A percentile compares a stretch with the other conserved stretches of the same genome.
Conservation (phyloP, 2,113 vertebrate species). For the Hyperopisus bebe region DNA sequence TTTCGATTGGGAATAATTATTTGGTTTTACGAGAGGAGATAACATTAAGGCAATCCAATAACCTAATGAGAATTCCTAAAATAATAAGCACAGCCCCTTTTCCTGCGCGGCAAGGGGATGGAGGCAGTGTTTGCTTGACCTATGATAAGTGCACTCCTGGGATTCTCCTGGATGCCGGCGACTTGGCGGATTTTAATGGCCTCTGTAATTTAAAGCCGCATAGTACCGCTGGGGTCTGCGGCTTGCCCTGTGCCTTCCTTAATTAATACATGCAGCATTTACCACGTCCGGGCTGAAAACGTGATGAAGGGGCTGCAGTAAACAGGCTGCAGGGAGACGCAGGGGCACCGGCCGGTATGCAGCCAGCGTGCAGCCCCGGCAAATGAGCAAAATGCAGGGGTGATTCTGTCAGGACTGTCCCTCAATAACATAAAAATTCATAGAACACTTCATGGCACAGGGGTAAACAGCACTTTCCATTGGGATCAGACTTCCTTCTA, state of each 20-base stretch:
- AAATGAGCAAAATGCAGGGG: not conserved
- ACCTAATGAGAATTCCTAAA: conserved; percentile 26
- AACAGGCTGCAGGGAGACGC: not conserved
- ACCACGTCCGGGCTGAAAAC: not conserved
- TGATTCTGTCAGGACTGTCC: not conserved
- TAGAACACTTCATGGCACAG: not conserved
- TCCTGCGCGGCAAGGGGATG: conserved; percentile 23
- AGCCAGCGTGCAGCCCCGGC: not conserved
- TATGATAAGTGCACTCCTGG: conserved; percentile 58
- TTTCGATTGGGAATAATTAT: conserved; percentile 19
- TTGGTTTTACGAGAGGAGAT: not conserved
- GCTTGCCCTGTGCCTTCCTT: conserved; percentile 4
- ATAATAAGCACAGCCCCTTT: conserved; percentile 28
- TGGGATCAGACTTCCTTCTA: not conserved
- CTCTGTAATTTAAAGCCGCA: conserved; percentile 57
- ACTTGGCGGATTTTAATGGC: conserved; percentile 57
- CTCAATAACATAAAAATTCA: not conserved
- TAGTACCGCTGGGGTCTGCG: conserved; percentile 57
- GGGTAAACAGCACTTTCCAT: not conserved
- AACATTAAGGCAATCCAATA: not conserved
- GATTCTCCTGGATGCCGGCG: conserved; percentile 43
- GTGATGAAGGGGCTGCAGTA: not conserved
- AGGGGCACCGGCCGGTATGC: not conserved
- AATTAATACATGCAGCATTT: conserved; percentile 11
- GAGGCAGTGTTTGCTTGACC: conserved; percentile 52